A percentile compares a stretch with the other conserved stretches of the same genome.
Conservation (phyloP, 1,140 invertebrate genomes). For the Laodelphax striatellus region DNA sequence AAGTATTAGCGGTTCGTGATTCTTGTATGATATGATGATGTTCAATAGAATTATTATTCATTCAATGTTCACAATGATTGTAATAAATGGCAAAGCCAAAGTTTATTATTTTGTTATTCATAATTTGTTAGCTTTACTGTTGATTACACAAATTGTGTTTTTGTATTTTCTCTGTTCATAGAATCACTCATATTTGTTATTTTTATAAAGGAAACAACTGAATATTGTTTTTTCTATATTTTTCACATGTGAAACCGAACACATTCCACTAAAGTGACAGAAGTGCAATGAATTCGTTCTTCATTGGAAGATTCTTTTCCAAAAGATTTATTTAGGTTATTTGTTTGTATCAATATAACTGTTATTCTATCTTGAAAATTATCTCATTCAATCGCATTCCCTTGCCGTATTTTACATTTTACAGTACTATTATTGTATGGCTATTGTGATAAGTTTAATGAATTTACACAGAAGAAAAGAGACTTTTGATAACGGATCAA, state of each 20-base stretch:
- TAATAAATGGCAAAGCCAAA: constrained; percentile 13
- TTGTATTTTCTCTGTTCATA: constrained; percentile 7
- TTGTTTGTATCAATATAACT: constrained; percentile 23
- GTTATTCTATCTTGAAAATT: constrained; percentile 12
- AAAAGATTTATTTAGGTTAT: constrained; percentile 19
- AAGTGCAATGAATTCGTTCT: constrained; percentile 12
- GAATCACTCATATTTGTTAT: background rate
- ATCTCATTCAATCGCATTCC: no score
- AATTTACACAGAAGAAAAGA: no score
- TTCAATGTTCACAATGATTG: background rate
- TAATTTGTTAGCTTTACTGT: constrained; percentile 7
- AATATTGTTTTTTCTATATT: constrained; percentile 3
- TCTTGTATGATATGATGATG: constrained; percentile 1
- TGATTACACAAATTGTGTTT: constrained; percentile 1
- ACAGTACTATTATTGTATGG: no score
- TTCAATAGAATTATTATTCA: constrained; percentile 3
- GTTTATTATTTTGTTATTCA: constrained; percentile 10
- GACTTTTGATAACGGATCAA: no score
- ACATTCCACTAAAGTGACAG: background rate
- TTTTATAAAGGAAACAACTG: background rate
- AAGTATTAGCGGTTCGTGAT: background rate
- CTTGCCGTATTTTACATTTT: no score
- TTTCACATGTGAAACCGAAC: constrained; percentile 1
- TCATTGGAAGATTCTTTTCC: background rate
- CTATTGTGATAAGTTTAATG: no score